Evolutionary conservation across 2,113 vertebrate species (phyloP).

Genomic region (Cyprinus carpio): DNA sequence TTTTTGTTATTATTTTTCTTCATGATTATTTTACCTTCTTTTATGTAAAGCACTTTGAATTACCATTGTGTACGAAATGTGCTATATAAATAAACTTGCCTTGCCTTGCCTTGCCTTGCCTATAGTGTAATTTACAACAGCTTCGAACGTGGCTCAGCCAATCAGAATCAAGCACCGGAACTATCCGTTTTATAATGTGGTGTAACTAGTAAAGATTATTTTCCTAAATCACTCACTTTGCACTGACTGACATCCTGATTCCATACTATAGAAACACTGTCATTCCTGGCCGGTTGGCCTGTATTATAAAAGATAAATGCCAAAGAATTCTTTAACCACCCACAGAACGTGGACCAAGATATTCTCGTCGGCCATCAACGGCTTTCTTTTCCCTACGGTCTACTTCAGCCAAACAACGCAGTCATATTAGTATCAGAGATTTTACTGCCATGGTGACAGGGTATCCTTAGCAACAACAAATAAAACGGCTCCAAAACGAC

Average conservation of each 20-base stretch:
- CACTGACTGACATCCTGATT: conserved; percentile 18
- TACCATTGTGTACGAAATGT: too few relatives aligned
- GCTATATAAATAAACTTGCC: too few relatives aligned
- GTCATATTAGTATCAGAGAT: conserved; percentile 42
- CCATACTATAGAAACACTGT: neutral
- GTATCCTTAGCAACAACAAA: conserved; percentile 57
- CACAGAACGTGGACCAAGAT: neutral
- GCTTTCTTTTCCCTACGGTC: conserved; percentile 7
- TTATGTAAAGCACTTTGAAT: too few relatives aligned
- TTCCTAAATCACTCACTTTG: neutral
- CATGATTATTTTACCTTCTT: too few relatives aligned
- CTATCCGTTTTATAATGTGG: too few relatives aligned
- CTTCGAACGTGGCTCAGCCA: too few relatives aligned
- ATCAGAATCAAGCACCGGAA: too few relatives aligned
- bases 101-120: too few relatives aligned
- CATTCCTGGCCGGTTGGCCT: conserved; percentile 25
- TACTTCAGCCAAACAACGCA: conserved; percentile 9
- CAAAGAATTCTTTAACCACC: conserved; percentile 26
- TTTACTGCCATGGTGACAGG: conserved; percentile 43
- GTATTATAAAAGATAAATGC: conserved; percentile 40
- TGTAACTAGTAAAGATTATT: too few relatives aligned
- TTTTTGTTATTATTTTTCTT: too few relatives aligned
- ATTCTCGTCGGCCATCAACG: neutral
- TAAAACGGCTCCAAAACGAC: conserved; percentile 21
- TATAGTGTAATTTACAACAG: too few relatives aligned